Conservation (phyloP, 2,888 invertebrate species). For the Caenorhabditis drosophilae region DNA sequence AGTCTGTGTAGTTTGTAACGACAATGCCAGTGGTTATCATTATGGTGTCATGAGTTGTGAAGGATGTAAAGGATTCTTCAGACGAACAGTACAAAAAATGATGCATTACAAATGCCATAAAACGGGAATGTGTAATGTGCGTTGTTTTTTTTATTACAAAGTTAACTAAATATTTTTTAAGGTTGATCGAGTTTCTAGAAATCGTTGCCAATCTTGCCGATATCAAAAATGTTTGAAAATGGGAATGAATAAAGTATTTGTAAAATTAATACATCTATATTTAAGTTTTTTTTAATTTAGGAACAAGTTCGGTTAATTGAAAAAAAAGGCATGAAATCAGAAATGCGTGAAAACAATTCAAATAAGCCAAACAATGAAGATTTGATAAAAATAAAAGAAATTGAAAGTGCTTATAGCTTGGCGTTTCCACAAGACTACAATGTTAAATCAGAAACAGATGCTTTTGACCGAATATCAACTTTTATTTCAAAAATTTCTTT, state of each 20-base stretch:
- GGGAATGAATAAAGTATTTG: conserved; percentile 54
- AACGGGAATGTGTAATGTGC: conserved; percentile 37
- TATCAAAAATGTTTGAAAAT: conserved; percentile 50
- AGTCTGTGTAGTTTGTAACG: conserved; percentile 48
- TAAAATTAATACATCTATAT: too few relatives aligned
- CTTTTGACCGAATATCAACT: not conserved
- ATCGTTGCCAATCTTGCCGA: conserved; percentile 62
- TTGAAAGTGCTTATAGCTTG: not conserved
- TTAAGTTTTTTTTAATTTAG: too few relatives aligned
- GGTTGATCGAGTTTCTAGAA: conserved; percentile 49
- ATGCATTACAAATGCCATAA: conserved; percentile 52
- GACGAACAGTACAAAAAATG: conserved; percentile 54
- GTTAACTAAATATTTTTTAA: conserved; percentile 26
- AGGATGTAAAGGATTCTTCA: conserved; percentile 63
- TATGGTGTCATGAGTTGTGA: conserved; percentile 59
- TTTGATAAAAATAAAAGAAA: conserved; percentile 5
- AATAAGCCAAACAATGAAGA: conserved; percentile 9
- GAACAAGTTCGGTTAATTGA: conserved; percentile 44
- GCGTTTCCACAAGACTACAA: conserved; percentile 14
- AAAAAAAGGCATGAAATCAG: conserved; percentile 19
- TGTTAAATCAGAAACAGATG: not conserved
- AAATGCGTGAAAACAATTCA: not conserved
- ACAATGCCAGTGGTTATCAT: conserved; percentile 54
- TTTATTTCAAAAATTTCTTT: not conserved
- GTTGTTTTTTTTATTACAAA: conserved; percentile 1